Evolutionary conservation across 2,113 vertebrate species (phyloP), one percentile per base, ranked within the genome.

Genomic region (Callorhinus ursinus): DNA sequence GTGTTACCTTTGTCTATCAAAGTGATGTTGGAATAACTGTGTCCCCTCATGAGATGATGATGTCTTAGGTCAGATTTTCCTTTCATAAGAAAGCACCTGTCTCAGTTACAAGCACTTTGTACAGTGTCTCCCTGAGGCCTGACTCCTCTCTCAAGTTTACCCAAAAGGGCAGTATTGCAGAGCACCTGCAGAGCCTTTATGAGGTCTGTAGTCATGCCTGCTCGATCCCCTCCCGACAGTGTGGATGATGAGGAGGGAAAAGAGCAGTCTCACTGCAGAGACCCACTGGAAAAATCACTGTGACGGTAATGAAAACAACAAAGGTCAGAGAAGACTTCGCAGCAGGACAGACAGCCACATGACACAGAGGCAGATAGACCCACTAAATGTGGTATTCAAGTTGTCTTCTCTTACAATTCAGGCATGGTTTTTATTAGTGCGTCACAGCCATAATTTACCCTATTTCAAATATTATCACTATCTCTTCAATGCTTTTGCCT

Each of bases 191-290:
- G 67, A n/a, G 4, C 11, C n/a, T 49, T 82, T 15, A 39, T 16
- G 13, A 51, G 0, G 1, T 7, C 31, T 65, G 59, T 11, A 11
- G 1, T 13, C 55, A 19, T 24, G 2, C 6, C 74, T 59, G 5
- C 18, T 53, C 0, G 1, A 1, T 5, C 1, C 3, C 1, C 1
- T 31, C 11, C 1, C 9, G 2, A 31, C 15, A 53, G 24, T 0
- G 1, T 33, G 12, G 2, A 19, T 36, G 63, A 39, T 15, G 10
- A 31, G 13, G 5, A 11, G 16, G 33, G 7, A 36, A 39, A 24
- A 63, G n/a, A 55, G 21, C 2, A 15, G 9, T 36, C 42, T 7
- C 3, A 8, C 39, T 36, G 19, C 67, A 80, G 57, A 31, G 26
- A n/a, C 28, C 21, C 51, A 2, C 39, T 14, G 19, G 55, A 76